These are phyloP conservation scores for Apis laboriosa DNA, from an alignment of 1,140 invertebrate genomes.

Conservation along the genomic window DNA sequence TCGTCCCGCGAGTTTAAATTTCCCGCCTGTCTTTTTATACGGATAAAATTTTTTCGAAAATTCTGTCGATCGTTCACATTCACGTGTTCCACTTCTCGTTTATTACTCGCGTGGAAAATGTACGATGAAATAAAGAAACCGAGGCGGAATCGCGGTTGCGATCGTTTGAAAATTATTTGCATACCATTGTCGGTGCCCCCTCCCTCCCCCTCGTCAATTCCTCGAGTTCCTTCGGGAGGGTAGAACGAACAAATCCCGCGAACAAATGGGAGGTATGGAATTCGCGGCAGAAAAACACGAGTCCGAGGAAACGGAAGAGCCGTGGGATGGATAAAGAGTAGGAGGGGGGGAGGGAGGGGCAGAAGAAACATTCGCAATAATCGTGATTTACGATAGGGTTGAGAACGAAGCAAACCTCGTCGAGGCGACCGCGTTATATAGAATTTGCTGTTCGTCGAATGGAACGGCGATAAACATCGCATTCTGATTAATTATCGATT, in stretches of 20 bases:
- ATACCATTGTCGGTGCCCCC: background rate
- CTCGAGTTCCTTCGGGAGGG: slow-evolving; percentile 24
- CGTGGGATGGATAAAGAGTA: slow-evolving; percentile 35
- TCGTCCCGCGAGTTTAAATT: too few relatives aligned
- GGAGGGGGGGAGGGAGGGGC: slow-evolving; percentile 5
- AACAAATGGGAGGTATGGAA: slow-evolving; percentile 20
- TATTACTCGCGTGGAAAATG: background rate
- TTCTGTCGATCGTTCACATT: too few relatives aligned
- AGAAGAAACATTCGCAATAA: slow-evolving; percentile 69
- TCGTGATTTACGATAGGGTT: slow-evolving; percentile 75
- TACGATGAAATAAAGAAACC: background rate
- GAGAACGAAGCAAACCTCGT: slow-evolving; percentile 63
- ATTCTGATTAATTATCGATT: slow-evolving; percentile 37
- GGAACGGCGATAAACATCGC: background rate
- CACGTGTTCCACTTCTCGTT: too few relatives aligned
- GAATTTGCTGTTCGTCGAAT: background rate
- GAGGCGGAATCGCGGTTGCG: background rate
- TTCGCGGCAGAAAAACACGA: slow-evolving; percentile 68
- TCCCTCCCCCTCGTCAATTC: slow-evolving; percentile 33
- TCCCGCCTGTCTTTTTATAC: too few relatives aligned
- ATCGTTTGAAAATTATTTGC: slow-evolving; percentile 1
- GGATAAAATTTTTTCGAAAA: too few relatives aligned
- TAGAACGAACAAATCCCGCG: slow-evolving; percentile 17
- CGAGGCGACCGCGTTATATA: slow-evolving; percentile 34
- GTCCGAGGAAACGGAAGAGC: slow-evolving; percentile 51